A percentile compares a stretch with the other conserved stretches of the same genome.
Evolutionary conservation across 2,888 invertebrate genomes (phyloP).

Genomic region (Eumerus sabulonum): DNA sequence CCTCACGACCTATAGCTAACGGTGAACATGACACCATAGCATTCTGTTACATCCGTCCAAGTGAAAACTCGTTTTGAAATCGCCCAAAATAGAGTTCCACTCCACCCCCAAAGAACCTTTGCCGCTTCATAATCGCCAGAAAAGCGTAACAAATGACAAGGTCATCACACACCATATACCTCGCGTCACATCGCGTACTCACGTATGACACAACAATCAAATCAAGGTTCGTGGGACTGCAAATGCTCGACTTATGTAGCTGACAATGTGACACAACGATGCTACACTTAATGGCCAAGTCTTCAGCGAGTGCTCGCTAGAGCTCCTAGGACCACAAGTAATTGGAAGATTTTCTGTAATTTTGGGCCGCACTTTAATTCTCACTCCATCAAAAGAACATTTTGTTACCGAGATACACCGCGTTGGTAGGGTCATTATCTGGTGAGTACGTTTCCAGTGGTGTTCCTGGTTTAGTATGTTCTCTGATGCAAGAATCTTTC

Average conservation of each 20-base stretch:
- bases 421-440: constrained; percentile 56
- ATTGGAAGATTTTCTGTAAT: constrained; percentile 32
- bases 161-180: constrained; percentile 42
- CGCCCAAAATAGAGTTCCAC: background rate
- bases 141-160: constrained; percentile 41
- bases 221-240: constrained; percentile 32
- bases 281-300: constrained; percentile 7
- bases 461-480: constrained; percentile 23
- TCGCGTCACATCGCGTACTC: constrained; percentile 3
- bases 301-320: constrained; percentile 38
- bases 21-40: no score
- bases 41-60: no score
- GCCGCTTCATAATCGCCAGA: constrained; percentile 22
- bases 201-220: constrained; percentile 29
- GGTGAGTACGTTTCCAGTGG: constrained; percentile 48
- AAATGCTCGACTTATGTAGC: constrained; percentile 31
- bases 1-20: no score
- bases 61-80: background rate
- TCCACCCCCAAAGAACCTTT: background rate
- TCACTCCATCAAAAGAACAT: constrained; percentile 47
- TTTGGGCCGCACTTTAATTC: constrained; percentile 24
- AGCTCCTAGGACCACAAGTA: constrained; percentile 24
- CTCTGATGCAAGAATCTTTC: constrained; percentile 55
- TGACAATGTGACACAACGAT: background rate
- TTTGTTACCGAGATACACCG: no score